Percentiles rank a stretch among this genome's conserved stretches.
phyloP scores from a whole-genome alignment of 2,797 vertebrate species.

The Chrysolophus pictus region DNA sequence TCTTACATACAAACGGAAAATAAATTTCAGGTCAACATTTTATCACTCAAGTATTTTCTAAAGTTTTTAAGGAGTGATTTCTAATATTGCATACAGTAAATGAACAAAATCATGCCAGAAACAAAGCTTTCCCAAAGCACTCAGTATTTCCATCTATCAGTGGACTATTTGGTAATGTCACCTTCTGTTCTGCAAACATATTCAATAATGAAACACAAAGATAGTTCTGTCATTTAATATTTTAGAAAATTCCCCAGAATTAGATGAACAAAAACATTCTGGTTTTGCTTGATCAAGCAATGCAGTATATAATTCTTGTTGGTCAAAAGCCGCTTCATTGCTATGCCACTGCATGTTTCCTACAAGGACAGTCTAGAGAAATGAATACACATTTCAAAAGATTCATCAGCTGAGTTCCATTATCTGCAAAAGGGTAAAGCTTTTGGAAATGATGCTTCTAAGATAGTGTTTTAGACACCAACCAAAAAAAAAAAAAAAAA shows the following conservation, averaged over 20 bases:
- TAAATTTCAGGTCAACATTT: neutral
- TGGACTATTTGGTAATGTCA: neutral
- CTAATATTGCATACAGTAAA: neutral
- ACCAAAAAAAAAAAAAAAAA: too few species aligned
- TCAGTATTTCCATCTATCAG: neutral
- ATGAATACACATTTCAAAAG: neutral
- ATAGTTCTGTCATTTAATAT: neutral
- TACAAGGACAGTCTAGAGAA: neutral
- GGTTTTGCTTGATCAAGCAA: neutral
- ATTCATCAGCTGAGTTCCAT: neutral
- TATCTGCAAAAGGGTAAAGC: neutral
- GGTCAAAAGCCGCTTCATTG: neutral
- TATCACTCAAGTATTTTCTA: neutral
- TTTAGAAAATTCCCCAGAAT: neutral
- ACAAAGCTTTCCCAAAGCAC: neutral
- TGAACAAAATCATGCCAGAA: neutral
- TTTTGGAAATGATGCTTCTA: neutral
- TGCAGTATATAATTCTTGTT: neutral
- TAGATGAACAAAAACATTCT: neutral
- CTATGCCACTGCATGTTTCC: neutral
- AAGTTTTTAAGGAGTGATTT: neutral
- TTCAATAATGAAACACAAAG: neutral
- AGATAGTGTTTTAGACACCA: neutral
- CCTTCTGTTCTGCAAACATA: neutral
- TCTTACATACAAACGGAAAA: neutral